phyloP scores from a whole-genome alignment of 2,888 invertebrate species.

The Eucera pruinosa region DNA sequence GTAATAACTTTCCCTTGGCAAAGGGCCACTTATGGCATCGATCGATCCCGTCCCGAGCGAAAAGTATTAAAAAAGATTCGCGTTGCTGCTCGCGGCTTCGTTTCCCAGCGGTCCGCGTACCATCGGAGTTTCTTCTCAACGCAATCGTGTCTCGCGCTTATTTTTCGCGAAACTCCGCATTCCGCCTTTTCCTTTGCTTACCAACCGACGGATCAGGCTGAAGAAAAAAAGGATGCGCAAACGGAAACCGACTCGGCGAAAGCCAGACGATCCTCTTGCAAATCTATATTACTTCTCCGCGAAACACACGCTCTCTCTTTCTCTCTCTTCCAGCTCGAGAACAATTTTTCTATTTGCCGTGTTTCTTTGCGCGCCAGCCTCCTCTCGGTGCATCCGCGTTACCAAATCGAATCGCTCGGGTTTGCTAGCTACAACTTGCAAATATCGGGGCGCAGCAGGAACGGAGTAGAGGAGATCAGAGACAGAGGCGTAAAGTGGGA shows the following conservation, averaged over 20 bases:
- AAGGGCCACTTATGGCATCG: too few species aligned
- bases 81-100: conserved; percentile 26
- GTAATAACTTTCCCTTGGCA: too few species aligned
- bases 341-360: too few species aligned
- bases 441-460: too few species aligned
- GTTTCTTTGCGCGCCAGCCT: too few species aligned
- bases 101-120: conserved; percentile 51
- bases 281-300: background rate
- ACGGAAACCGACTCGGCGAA: background rate
- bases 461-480: background rate
- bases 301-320: too few species aligned
- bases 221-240: background rate
- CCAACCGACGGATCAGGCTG: conserved; percentile 9
- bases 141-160: conserved; percentile 44
- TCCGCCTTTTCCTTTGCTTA: conserved; percentile 19
- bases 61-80: conserved; percentile 39
- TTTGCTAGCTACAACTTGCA: too few species aligned
- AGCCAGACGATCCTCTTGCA: conserved; percentile 10
- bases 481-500: background rate
- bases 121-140: conserved; percentile 44
- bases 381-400: too few species aligned
- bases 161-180: conserved; percentile 30
- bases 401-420: too few species aligned
- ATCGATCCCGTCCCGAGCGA: too few species aligned
- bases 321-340: too few species aligned